phyloP scores from a whole-genome alignment of 2,888 invertebrate genomes.

The Lamellibrachia columna region DNA sequence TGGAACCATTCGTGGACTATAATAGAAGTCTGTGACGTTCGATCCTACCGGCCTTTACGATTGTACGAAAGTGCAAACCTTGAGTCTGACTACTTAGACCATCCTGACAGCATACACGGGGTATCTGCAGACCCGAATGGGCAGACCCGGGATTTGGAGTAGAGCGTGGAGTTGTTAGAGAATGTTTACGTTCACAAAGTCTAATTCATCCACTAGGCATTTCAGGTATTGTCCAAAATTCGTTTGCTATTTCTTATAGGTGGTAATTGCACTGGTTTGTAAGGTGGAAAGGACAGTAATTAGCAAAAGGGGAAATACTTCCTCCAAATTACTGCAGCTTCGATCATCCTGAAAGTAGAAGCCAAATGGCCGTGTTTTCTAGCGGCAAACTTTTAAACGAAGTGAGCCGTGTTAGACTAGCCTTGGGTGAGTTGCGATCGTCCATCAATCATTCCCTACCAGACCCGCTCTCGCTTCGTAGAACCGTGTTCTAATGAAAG shows the following conservation, averaged over 20 bases:
- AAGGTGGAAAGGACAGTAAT: too few species aligned
- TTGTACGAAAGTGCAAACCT: too few species aligned
- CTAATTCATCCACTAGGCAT: neutral
- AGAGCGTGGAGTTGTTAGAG: neutral
- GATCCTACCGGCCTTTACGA: too few species aligned
- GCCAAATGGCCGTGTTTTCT: neutral
- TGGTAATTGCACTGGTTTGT: too few species aligned
- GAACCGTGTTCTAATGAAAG: neutral
- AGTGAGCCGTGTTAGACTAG: neutral
- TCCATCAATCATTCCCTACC: neutral
- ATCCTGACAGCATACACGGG: too few species aligned
- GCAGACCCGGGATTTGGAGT: neutral
- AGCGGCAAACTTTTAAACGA: neutral
- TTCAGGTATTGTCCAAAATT: neutral
- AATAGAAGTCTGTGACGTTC: too few species aligned
- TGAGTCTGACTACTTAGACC: too few species aligned
- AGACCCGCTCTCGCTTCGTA: neutral
- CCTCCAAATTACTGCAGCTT: neutral
- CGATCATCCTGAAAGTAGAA: neutral
- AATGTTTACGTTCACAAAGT: neutral
- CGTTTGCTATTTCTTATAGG: neutral
- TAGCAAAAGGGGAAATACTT: neutral
- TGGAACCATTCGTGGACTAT: too few species aligned
- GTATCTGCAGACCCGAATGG: neutral
- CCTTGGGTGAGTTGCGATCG: neutral